These are phyloP conservation scores for Sarcophaga rosellei DNA, from an alignment of 2,888 invertebrate species.

Conservation along the genomic window DNA sequence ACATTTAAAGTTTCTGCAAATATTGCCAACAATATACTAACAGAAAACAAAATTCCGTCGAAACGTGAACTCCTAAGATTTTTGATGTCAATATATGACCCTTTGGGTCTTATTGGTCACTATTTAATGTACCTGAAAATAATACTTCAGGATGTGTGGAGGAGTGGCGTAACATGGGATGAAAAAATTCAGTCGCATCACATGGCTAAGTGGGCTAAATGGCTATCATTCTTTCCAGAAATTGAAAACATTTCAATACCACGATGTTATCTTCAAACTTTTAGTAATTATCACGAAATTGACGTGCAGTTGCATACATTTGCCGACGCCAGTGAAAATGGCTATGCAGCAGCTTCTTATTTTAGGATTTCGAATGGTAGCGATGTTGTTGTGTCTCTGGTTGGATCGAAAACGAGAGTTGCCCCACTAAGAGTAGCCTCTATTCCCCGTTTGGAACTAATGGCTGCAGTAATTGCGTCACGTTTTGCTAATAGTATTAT, in stretches of 20 bases:
- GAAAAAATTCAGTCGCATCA: constrained; percentile 16
- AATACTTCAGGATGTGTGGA: constrained; percentile 31
- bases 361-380: constrained; percentile 14
- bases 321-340: constrained; percentile 27
- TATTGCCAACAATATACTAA: background rate
- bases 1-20: constrained; percentile 43
- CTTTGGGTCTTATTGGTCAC: constrained; percentile 36
- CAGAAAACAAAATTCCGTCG: constrained; percentile 2
- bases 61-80: constrained; percentile 60
- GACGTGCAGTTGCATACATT: constrained; percentile 3
- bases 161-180: constrained; percentile 38
- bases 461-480: constrained; percentile 57
- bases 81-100: constrained; percentile 60
- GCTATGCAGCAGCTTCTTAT: constrained; percentile 35
- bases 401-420: constrained; percentile 15
- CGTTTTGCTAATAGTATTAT: constrained; percentile 30
- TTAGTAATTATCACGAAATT: constrained; percentile 3
- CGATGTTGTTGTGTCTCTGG: constrained; percentile 24
- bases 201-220: constrained; percentile 34
- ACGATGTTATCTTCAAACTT: constrained; percentile 33
- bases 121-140: constrained; percentile 41
- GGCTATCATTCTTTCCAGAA: constrained; percentile 43
- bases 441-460: constrained; percentile 58
- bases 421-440: constrained; percentile 49
- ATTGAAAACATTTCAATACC: constrained; percentile 34